Conservation (phyloP, 2,797 vertebrate species). For the Urocyon cinereoargenteus region DNA sequence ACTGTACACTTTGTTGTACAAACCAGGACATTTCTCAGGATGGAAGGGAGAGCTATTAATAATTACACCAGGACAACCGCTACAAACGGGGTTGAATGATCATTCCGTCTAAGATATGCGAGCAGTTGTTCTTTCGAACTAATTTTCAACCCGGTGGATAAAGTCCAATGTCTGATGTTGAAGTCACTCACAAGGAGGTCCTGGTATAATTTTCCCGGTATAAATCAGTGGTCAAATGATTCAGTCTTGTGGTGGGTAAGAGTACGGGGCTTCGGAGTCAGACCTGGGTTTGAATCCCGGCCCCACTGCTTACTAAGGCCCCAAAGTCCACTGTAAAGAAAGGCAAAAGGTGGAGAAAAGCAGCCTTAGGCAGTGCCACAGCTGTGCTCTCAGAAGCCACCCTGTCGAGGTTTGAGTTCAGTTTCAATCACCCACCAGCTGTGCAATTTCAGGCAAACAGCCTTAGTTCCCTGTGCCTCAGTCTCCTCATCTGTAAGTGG, state of each 20-base stretch:
- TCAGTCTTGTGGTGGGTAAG: not conserved
- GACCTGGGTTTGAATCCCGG: not conserved
- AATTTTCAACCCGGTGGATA: conserved; percentile 48
- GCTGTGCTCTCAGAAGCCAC: not conserved
- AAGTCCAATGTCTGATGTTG: conserved; percentile 18
- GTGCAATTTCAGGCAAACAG: not conserved
- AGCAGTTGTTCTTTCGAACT: conserved; percentile 32
- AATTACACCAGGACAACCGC: not conserved
- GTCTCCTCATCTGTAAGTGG: not conserved
- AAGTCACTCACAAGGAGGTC: not conserved
- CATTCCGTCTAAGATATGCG: not conserved
- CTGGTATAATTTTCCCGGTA: not conserved
- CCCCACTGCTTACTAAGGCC: not conserved
- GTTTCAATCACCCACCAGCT: not conserved
- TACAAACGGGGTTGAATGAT: not conserved
- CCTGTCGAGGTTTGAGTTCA: not conserved
- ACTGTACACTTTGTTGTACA: not conserved
- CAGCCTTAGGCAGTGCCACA: not conserved
- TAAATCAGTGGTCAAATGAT: not conserved
- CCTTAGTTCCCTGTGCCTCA: not conserved
- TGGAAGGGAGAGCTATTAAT: conserved; percentile 50
- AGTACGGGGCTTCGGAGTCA: not conserved
- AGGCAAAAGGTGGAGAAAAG: too few species aligned
- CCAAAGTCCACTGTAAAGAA: not conserved
- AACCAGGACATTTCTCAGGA: not conserved